Evolutionary conservation across 2,797 vertebrate genomes (phyloP).

Genomic region (Cyclura pinguis): DNA sequence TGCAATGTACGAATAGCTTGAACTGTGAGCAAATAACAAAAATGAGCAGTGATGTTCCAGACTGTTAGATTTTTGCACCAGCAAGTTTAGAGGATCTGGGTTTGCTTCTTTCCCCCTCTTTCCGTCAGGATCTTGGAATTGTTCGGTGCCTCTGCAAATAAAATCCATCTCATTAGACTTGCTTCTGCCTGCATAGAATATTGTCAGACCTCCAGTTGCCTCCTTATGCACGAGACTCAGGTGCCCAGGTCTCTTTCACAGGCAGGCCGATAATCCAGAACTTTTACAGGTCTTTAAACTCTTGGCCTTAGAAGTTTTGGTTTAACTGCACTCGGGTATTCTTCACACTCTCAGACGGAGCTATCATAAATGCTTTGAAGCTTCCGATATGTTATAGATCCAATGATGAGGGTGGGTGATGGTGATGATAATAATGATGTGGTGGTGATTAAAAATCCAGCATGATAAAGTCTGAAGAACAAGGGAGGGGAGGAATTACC

Average conservation of each 20-base stretch:
- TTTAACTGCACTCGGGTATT: background rate
- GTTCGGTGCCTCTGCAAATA: constrained; percentile 52
- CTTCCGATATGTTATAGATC: constrained; percentile 12
- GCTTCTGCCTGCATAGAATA: constrained; percentile 35
- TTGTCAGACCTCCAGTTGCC: constrained; percentile 20
- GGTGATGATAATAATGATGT: no score
- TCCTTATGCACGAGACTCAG: constrained; percentile 43
- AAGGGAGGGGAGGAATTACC: constrained; percentile 25
- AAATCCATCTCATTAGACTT: constrained; percentile 55
- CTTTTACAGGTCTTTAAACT: constrained; percentile 67
- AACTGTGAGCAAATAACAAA: constrained; percentile 43
- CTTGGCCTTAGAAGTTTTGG: constrained; percentile 57
- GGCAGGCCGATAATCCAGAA: constrained; percentile 61
- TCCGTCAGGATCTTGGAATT: constrained; percentile 39
- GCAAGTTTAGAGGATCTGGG: constrained; percentile 48
- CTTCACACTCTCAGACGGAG: constrained; percentile 21
- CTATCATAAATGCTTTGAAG: constrained; percentile 22
- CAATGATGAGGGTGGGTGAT: constrained; percentile 7
- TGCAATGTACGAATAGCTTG: constrained; percentile 58
- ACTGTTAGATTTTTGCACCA: constrained; percentile 56
- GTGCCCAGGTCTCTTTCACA: constrained; percentile 28
- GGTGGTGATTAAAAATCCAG: background rate
- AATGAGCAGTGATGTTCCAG: constrained; percentile 51
- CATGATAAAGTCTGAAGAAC: constrained; percentile 17
- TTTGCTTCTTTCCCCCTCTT: constrained; percentile 37